phyloP scores from a whole-genome alignment of 1,140 invertebrate species.

The Psilanteris sp. region DNA sequence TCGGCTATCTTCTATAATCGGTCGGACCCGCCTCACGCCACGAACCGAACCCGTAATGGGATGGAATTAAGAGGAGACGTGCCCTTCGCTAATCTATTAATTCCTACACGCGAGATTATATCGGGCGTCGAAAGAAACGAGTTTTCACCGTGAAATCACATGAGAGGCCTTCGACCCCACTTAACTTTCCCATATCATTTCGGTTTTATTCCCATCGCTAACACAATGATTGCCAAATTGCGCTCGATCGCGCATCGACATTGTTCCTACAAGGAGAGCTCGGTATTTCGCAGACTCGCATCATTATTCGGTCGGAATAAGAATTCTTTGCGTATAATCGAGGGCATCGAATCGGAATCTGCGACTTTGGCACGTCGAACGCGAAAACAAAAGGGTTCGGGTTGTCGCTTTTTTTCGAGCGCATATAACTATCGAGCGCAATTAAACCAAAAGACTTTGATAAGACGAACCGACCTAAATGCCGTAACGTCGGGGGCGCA shows the following conservation, averaged over 20 bases:
- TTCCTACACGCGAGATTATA: conserved; percentile 73
- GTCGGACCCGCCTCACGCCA: conserved; percentile 70
- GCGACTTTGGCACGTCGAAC: too few species aligned
- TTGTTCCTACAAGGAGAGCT: too few species aligned
- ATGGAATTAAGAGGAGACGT: conserved; percentile 78
- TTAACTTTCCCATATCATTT: conserved; percentile 44
- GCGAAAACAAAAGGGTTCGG: too few species aligned
- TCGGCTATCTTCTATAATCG: conserved; percentile 76
- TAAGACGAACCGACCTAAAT: too few species aligned
- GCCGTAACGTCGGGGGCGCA: too few species aligned
- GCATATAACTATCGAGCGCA: too few species aligned
- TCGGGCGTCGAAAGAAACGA: conserved; percentile 72
- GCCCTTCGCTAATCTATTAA: conserved; percentile 78
- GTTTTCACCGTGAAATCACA: conserved; percentile 68
- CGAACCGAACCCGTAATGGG: conserved; percentile 71
- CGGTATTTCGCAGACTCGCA: too few species aligned
- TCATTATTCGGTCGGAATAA: too few species aligned
- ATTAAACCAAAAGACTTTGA: too few species aligned
- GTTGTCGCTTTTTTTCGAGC: too few species aligned
- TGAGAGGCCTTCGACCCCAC: conserved; percentile 58
- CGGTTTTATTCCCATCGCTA: conserved; percentile 19
- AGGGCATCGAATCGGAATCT: too few species aligned
- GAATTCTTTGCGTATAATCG: too few species aligned
- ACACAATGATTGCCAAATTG: conserved; percentile 47
- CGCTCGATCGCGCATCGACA: conserved; percentile 22